A percentile compares a stretch with the other conserved stretches of the same genome.
These are phyloP conservation scores for Siniperca knerii DNA, from an alignment of 2,113 vertebrate species.

Conservation along the genomic window DNA sequence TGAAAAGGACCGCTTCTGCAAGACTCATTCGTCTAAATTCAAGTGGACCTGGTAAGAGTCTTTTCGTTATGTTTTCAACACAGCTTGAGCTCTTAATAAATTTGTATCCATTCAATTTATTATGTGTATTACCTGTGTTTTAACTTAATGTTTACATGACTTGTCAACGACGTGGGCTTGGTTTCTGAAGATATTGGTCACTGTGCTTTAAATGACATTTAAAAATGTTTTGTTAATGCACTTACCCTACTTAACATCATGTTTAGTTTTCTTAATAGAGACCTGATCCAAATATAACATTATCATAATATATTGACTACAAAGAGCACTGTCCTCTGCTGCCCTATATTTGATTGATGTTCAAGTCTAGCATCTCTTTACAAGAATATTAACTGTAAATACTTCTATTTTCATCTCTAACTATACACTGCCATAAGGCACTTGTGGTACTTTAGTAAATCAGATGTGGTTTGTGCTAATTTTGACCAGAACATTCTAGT, in stretches of 20 bases:
- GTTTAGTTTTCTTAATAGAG: background rate
- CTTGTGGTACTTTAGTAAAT: background rate
- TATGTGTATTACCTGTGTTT: background rate
- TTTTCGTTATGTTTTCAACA: background rate
- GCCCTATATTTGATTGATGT: background rate
- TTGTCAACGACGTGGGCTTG: background rate
- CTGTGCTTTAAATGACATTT: background rate
- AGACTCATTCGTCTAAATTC: constrained; percentile 29
- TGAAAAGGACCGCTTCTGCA: constrained; percentile 47
- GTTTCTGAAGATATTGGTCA: background rate
- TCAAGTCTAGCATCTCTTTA: background rate
- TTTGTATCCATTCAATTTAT: background rate
- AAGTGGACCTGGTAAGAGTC: constrained; percentile 65
- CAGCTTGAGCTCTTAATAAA: background rate
- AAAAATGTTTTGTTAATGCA: background rate
- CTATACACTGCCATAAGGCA: background rate
- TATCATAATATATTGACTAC: background rate
- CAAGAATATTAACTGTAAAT: background rate
- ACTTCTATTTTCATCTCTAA: background rate
- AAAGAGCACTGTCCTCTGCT: background rate
- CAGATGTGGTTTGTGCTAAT: background rate
- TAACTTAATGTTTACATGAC: background rate
- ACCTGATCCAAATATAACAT: background rate
- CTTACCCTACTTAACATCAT: too few relatives aligned
- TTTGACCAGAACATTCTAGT: background rate